Conservation (phyloP, 64 coral and sea anemone genomes). For the Montipora capricornis region DNA sequence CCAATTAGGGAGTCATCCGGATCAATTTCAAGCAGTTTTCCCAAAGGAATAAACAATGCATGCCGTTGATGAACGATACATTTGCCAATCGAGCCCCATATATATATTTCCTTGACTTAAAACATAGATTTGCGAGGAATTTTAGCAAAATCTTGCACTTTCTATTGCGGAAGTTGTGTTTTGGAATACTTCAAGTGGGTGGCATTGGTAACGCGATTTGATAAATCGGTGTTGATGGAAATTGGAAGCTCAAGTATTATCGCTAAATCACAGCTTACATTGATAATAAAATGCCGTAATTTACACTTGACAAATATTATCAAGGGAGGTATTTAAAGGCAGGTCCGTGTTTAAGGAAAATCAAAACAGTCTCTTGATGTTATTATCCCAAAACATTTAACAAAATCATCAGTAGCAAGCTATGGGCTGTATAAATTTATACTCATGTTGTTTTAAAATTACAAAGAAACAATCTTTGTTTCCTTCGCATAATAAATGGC, state of each 20-base stretch:
- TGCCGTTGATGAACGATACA: background rate
- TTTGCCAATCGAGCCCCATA: background rate
- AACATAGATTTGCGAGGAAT: background rate
- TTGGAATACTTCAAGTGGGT: background rate
- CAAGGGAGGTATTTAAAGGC: background rate
- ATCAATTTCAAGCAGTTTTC: constrained; percentile 33
- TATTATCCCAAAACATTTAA: background rate
- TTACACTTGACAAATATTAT: background rate
- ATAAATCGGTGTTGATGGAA: constrained; percentile 15
- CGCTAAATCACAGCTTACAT: constrained; percentile 18
- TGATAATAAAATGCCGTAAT: constrained; percentile 12
- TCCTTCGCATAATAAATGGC: background rate
- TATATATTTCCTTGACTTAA: background rate
- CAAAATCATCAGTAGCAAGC: background rate
- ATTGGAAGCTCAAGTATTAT: background rate
- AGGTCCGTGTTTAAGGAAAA: background rate
- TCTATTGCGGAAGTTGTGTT: background rate
- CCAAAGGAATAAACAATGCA: constrained; percentile 17
- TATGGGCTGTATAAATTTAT: background rate
- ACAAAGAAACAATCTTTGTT: background rate
- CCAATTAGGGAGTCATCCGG: constrained; percentile 30
- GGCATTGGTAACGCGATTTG: background rate
- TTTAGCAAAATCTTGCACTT: background rate
- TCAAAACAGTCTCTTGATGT: background rate
- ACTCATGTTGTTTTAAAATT: too few species aligned